These are phyloP conservation scores for Eidolon helvum DNA, from an alignment of 2,113 vertebrate genomes.

Conservation along the genomic window DNA sequence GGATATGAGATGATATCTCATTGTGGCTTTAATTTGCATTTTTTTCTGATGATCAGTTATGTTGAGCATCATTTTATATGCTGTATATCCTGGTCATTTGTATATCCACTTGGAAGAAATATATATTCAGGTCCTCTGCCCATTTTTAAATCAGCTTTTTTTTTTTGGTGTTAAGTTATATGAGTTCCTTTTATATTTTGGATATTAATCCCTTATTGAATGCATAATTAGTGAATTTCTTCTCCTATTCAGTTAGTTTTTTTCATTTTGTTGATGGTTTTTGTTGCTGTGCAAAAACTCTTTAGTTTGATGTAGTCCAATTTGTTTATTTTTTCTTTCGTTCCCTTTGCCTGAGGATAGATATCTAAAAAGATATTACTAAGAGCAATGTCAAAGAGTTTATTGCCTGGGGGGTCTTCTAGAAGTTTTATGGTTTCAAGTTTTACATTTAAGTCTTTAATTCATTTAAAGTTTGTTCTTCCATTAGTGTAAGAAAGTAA, in stretches of 20 bases:
- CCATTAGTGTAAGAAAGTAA: background rate
- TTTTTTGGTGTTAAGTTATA: background rate
- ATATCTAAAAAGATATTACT: background rate
- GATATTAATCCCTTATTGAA: background rate
- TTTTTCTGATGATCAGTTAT: background rate
- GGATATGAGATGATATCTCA: background rate
- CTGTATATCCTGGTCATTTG: background rate
- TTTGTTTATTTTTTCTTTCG: background rate
- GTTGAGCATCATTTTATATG: background rate
- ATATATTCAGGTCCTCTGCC: background rate
- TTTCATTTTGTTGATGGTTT: background rate
- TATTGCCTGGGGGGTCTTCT: background rate
- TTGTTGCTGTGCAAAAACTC: background rate
- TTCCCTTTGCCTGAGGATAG: background rate
- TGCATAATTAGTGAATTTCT: background rate
- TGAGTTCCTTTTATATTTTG: background rate
- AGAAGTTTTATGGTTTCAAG: background rate
- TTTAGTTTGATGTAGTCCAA: background rate
- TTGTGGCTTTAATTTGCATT: background rate
- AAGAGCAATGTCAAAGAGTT: background rate
- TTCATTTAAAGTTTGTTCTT: background rate
- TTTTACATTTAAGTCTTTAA: background rate
- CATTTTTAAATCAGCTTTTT: background rate
- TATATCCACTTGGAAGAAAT: background rate
- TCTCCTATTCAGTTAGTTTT: background rate